These are phyloP conservation scores for Glyptemys insculpta DNA, from an alignment of 2,797 vertebrate genomes.

Conservation along the genomic window DNA sequence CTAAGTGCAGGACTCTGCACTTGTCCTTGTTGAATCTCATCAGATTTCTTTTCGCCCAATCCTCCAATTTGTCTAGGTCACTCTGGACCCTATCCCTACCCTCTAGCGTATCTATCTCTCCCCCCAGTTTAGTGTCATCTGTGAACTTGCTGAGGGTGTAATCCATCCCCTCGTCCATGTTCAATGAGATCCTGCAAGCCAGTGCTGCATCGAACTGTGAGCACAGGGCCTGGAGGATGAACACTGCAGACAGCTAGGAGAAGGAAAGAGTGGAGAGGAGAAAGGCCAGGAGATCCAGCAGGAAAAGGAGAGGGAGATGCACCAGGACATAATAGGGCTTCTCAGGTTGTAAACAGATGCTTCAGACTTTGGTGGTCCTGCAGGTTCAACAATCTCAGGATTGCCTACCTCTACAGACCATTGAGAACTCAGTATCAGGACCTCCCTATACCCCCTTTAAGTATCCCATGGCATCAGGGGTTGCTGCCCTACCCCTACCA, in stretches of 20 bases:
- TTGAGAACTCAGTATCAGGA: too few species aligned
- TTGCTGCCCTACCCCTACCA: neutral
- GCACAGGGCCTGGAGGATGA: neutral
- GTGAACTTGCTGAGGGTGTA: too few species aligned
- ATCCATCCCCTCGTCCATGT: too few species aligned
- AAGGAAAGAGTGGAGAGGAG: neutral
- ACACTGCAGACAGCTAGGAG: neutral
- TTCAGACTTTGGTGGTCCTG: neutral
- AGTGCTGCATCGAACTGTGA: neutral
- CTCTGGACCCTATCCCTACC: too few species aligned
- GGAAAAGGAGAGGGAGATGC: neutral
- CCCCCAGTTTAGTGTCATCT: too few species aligned
- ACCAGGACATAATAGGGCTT: neutral
- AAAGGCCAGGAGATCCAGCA: neutral
- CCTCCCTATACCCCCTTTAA: neutral
- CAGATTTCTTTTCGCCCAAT: too few species aligned
- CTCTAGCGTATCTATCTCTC: too few species aligned
- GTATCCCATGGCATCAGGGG: neutral
- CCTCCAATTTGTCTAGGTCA: too few species aligned
- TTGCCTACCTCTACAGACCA: neutral
- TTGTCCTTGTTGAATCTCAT: too few species aligned
- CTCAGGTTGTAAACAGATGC: neutral
- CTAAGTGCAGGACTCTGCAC: too few species aligned
- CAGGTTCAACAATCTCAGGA: neutral
- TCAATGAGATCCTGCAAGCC: neutral